Conservation (phyloP, 2,797 vertebrate genomes). For the Nannoperca australis region DNA sequence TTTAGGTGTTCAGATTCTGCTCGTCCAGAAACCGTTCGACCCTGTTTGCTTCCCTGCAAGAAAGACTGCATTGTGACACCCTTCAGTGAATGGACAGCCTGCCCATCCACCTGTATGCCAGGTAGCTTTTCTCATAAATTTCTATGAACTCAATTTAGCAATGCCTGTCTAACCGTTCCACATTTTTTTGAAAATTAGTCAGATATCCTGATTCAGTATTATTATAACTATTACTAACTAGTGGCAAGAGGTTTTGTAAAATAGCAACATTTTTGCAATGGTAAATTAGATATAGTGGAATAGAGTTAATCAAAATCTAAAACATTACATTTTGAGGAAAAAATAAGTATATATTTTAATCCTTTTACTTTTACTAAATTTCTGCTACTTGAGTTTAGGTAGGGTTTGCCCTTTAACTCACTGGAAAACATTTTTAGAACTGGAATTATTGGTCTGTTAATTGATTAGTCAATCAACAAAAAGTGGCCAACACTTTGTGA, state of each 20-base stretch:
- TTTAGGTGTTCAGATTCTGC: constrained; percentile 91
- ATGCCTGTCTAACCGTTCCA: background rate
- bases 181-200: background rate
- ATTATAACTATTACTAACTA: background rate
- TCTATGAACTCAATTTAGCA: background rate
- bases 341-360: no score
- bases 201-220: background rate
- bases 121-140: constrained; percentile 80
- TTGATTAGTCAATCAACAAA: background rate
- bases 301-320: background rate
- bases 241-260: background rate
- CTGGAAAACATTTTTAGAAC: background rate
- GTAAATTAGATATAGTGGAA: background rate
- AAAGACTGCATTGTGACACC: constrained; percentile 93
- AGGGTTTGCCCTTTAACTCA: background rate
- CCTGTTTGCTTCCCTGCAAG: constrained; percentile 91
- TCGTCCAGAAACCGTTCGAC: constrained; percentile 85
- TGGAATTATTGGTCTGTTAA: background rate
- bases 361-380: background rate
- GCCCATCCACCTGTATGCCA: constrained; percentile 88
- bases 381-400: background rate
- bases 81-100: constrained; percentile 96
- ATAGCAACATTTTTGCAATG: constrained; percentile 3
- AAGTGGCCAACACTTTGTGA: background rate
- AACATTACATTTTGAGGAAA: background rate